A percentile compares a stretch with the other conserved stretches of the same genome.
Conservation (phyloP, 2,797 vertebrate species). For the Denticeps clupeoides region DNA sequence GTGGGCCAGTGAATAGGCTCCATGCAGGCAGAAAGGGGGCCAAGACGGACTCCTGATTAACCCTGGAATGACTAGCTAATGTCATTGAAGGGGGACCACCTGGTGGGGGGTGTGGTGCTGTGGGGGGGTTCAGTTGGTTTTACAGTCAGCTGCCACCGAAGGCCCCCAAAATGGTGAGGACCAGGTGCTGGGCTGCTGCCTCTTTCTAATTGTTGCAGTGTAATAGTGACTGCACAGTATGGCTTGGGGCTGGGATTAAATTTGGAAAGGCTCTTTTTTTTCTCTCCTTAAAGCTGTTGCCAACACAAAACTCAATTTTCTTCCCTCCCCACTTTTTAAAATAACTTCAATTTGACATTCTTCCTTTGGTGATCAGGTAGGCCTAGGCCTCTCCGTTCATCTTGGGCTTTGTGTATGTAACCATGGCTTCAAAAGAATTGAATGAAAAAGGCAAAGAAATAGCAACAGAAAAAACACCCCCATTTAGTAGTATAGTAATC, state of each 20-base stretch:
- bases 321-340: conserved; percentile 39
- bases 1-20: conserved; percentile 66
- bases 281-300: too few relatives aligned
- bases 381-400: conserved; percentile 14
- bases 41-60: conserved; percentile 74
- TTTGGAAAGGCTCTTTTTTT: too few relatives aligned
- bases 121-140: conserved; percentile 45
- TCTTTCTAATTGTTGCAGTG: conserved; percentile 74
- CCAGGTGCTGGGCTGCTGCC: conserved; percentile 77
- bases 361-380: conserved; percentile 23
- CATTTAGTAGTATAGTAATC: too few relatives aligned
- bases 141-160: conserved; percentile 81
- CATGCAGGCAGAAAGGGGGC: conserved; percentile 52
- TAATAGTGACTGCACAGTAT: conserved; percentile 80
- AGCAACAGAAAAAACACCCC: too few relatives aligned
- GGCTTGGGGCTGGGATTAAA: conserved; percentile 70
- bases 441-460: too few relatives aligned
- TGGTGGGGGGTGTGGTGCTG: conserved; percentile 58
- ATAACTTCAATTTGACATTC: conserved; percentile 27
- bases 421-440: too few relatives aligned
- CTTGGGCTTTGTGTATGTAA: too few relatives aligned
- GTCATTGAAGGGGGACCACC: conserved; percentile 86
- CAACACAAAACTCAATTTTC: conserved; percentile 59
- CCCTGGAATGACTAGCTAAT: conserved; percentile 80
- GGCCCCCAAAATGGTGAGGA: conserved; percentile 66